Percentiles rank a stretch among this genome's conserved stretches.
Conservation (phyloP, 2,797 vertebrate species). For the Zenarchopterus dispar region DNA sequence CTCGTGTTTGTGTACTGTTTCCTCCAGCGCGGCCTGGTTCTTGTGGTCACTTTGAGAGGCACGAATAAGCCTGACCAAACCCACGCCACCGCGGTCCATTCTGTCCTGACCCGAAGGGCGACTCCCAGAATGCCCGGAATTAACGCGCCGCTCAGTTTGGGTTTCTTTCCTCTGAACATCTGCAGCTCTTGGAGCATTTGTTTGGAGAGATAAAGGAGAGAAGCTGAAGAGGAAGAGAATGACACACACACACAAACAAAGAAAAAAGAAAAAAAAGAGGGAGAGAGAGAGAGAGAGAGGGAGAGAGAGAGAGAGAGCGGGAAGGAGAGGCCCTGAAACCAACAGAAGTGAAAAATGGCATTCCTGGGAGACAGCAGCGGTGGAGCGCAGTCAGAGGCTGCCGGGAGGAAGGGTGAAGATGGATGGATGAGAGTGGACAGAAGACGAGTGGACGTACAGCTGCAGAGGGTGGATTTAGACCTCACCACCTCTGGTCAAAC, state of each 20-base stretch:
- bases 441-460: constrained; percentile 72
- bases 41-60: constrained; percentile 73
- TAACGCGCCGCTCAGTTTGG: constrained; percentile 50
- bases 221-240: constrained; percentile 26
- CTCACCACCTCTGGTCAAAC: constrained; percentile 73
- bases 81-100: constrained; percentile 60
- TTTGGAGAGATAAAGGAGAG: constrained; percentile 46
- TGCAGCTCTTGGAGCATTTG: constrained; percentile 30
- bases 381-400: constrained; percentile 44
- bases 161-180: constrained; percentile 46
- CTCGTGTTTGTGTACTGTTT: constrained; percentile 63
- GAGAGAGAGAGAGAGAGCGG: constrained; percentile 12
- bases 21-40: constrained; percentile 68
- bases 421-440: constrained; percentile 39
- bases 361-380: constrained; percentile 52
- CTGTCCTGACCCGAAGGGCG: constrained; percentile 65
- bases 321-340: constrained; percentile 21
- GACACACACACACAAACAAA: not conserved
- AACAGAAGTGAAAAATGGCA: constrained; percentile 35
- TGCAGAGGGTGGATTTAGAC: constrained; percentile 72
- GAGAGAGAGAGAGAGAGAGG: not conserved
- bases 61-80: constrained; percentile 75
- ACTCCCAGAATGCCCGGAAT: constrained; percentile 71
- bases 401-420: constrained; percentile 49
- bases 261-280: too few species aligned